Conservation (phyloP, 2,888 invertebrate genomes). For the Synergus umbraculus region DNA sequence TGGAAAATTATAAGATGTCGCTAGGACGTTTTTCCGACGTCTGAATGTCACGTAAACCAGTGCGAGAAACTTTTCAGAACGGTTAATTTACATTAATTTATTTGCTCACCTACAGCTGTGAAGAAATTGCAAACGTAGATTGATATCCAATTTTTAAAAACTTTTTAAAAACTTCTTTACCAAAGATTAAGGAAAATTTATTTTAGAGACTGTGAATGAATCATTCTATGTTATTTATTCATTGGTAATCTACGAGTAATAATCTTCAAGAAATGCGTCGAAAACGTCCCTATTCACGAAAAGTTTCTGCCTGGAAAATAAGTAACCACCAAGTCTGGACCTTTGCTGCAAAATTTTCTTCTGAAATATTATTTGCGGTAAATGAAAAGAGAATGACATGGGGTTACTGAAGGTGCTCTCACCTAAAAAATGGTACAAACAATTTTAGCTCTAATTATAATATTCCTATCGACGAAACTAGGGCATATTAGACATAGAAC, state of each 20-base stretch:
- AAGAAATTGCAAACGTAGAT: neutral
- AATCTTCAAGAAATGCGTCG: neutral
- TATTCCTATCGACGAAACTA: slow-evolving; percentile 68
- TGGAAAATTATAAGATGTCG: slow-evolving; percentile 26
- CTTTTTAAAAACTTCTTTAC: slow-evolving; percentile 28
- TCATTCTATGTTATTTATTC: slow-evolving; percentile 3
- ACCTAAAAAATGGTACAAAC: slow-evolving; percentile 75
- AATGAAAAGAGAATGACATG: neutral
- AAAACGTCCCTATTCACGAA: neutral
- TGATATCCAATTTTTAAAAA: neutral
- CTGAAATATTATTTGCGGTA: neutral
- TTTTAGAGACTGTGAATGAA: slow-evolving; percentile 16
- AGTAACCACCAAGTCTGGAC: slow-evolving; percentile 23
- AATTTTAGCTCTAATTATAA: slow-evolving; percentile 75
- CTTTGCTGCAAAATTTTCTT: slow-evolving; percentile 9
- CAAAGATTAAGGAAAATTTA: slow-evolving; percentile 32
- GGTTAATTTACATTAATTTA: slow-evolving; percentile 11
- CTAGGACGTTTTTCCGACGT: slow-evolving; percentile 2
- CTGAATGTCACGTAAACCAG: neutral
- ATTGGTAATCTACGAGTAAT: slow-evolving; percentile 1
- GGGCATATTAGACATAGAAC: slow-evolving; percentile 39
- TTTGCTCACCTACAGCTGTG: slow-evolving; percentile 1
- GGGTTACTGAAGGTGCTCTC: slow-evolving; percentile 58
- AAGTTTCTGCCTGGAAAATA: slow-evolving; percentile 35
- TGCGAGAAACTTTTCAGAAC: slow-evolving; percentile 20